Evolutionary conservation across 2,888 invertebrate species (phyloP), one percentile per base, ranked within the genome.

Genomic region (Nomada lathburiana): DNA sequence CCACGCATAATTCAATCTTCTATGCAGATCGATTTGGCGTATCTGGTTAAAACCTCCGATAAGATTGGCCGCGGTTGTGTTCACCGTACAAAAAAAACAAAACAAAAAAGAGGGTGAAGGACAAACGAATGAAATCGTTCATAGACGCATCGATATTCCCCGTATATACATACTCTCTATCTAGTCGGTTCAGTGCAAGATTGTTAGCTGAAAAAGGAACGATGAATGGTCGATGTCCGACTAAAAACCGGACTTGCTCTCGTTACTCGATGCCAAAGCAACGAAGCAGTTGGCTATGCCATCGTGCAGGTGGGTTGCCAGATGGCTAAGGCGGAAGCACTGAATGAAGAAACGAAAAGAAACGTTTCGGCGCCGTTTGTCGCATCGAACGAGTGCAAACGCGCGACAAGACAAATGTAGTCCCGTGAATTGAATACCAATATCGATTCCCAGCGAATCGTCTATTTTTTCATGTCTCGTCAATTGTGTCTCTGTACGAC

Each of bases 241-340:
- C 70, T 86, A 76, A 85, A 84, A 89, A 87, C 89, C 84, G 86
- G 85, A 88, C 79, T 77, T 80, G 76, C 59, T 82, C 77, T 87
- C 82, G 78, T 85, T 81, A 80, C 76, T 76, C 69, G 67, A 75
- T 73, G 76, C 63, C 72, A 70, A 87, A 85, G 85, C 82, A 88
- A 83, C 78, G 80, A 74, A 79, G 79, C 71, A 86, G 86, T 83
- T 88, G 86, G 84, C 68, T 47, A 60, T 20, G 55, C 23, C 23
- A 53, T 10, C 42, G 42, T 42, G 74, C 82, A 82, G 82, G 82
- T 80, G 80, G 63, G 67, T 71, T 65, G 57, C 71, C 82, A 80
- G 80, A 71, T 82, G 75, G 71, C 65, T 55, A 59, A 42, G 50
- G 55, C 68, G 70, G 77, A 76, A 84, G 84, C 76, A 83, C 76